Evolutionary conservation across 2,113 vertebrate species (phyloP).

Genomic region (Hylia prasina): DNA sequence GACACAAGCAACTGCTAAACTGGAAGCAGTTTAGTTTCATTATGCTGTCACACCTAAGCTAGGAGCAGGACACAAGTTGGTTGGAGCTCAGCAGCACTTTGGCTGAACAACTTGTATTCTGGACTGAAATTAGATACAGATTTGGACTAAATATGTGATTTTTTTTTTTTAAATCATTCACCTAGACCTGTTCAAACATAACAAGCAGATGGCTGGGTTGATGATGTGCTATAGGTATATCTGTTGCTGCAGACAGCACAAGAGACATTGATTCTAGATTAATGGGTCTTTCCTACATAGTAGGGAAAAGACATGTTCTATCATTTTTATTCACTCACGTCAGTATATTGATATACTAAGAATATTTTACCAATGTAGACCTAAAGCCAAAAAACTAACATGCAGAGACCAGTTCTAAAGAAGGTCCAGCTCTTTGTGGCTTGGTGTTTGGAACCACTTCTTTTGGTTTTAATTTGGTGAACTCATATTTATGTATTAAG

Average conservation of each 20-base stretch:
- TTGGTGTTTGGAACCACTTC: not conserved
- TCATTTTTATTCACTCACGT: not conserved
- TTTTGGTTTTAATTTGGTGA: not conserved
- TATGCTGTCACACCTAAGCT: not conserved
- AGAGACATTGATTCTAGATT: not conserved
- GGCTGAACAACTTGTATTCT: not conserved
- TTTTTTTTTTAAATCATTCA: not conserved
- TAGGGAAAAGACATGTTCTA: not conserved
- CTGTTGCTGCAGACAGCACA: not conserved
- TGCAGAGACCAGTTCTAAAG: not conserved
- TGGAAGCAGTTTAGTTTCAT: not conserved
- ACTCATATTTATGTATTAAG: not conserved
- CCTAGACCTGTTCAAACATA: not conserved
- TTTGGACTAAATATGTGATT: not conserved
- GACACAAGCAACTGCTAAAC: not conserved
- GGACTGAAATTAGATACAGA: not conserved
- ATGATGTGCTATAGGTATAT: not conserved
- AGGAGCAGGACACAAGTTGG: not conserved
- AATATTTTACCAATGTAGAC: not conserved
- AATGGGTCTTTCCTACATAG: not conserved
- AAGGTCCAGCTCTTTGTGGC: not conserved
- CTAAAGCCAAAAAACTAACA: not conserved
- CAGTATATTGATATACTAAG: not conserved
- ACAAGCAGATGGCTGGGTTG: not conserved
- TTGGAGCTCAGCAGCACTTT: not conserved